Conservation (phyloP, 2,797 vertebrate species). For the Loris lydekkerianus region DNA sequence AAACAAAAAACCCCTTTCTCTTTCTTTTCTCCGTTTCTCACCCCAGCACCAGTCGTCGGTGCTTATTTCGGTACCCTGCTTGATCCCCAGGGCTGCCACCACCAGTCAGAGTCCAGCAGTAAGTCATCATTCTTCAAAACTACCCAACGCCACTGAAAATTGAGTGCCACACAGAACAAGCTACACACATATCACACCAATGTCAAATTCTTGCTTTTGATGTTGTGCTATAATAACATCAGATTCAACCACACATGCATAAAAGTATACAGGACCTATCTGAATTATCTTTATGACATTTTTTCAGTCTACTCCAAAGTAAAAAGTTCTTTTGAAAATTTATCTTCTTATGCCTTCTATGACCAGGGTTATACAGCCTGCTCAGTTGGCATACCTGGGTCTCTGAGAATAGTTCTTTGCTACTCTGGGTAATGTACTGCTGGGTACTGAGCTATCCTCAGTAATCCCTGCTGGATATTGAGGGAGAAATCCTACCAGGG, state of each 20-base stretch:
- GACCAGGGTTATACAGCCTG: background rate
- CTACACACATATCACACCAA: background rate
- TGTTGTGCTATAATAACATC: background rate
- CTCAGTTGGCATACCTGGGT: too few relatives aligned
- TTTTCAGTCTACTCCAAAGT: background rate
- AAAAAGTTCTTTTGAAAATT: background rate
- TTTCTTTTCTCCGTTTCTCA: background rate
- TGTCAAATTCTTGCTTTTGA: background rate
- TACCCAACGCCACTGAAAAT: background rate
- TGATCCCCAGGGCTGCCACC: background rate
- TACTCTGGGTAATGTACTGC: too few relatives aligned
- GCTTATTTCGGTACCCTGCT: background rate
- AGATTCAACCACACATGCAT: background rate
- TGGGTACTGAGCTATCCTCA: background rate
- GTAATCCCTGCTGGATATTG: background rate
- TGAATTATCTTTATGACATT: background rate
- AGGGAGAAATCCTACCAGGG: background rate
- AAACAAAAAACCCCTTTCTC: background rate
- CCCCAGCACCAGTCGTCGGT: rapidly evolving
- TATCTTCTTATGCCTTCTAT: background rate
- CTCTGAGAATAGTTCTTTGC: too few relatives aligned
- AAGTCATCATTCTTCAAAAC: background rate
- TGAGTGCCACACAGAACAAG: background rate
- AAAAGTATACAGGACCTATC: background rate
- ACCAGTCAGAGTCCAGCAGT: background rate